Base-by-base conservation (phyloP, 2,888 invertebrate species). In the Pristionchus japonicus region DNA sequence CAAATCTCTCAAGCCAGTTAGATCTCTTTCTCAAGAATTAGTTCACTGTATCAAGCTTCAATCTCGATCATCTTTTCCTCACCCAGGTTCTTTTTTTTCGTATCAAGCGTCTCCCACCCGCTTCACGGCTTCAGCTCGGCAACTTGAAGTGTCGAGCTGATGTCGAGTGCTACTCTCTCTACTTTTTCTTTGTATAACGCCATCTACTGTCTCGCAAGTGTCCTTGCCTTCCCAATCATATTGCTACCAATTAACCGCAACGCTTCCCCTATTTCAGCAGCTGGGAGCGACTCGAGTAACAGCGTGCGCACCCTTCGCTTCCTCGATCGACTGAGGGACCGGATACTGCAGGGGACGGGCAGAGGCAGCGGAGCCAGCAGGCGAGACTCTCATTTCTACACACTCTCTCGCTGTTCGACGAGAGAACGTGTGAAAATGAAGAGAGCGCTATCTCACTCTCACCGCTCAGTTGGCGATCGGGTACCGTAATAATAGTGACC, bases 231-330 rank as follows among this genome's bases (percentile, higher is more conserved):
- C 3, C 57, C 57, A 20, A 57, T 57, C 61, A 6, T 27, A n/a
- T 64, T 27, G 23, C 27, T 27, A 13, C 61, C 43, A 15, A 37
- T 40, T 70, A n/a, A 37, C 47, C 70, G 67, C 40, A 34, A 47
- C 67, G 67, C 37, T 15, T 40, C 20, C 27, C 77, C 47, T 43
- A 1, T 91, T 91, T 86, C 89, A 91, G 92, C 90, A 91, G 91
- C 91, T 92, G 92, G 92, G 91, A 91, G 88, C 91, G 92, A 92
- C 91, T 92, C 92, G 90, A 90, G 88, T 92, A 92, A 90, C 83
- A 91, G 90, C 43, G 89, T 91, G 15, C 90, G 90, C 31, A 90
- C 91, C 20, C 90, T 92, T 15, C 89, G 89, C 31, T 89, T 89
- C 43, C 90, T 92, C 85, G 92, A 92, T 88, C 90, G 90, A 40